Evolutionary conservation across 2,797 vertebrate genomes (phyloP).

Genomic region (Amazona finschi): DNA sequence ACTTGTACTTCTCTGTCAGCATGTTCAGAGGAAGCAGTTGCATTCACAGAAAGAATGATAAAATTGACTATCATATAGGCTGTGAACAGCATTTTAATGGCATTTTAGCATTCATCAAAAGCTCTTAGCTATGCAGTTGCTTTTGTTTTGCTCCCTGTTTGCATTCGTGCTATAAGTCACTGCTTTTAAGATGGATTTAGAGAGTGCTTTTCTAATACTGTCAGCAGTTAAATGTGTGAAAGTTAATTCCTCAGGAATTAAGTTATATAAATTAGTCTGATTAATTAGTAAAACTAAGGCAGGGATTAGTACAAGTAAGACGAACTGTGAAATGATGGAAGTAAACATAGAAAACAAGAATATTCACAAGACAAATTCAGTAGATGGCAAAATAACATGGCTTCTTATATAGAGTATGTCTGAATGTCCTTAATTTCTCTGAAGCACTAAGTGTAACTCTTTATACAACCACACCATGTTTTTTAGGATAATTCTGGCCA

Average conservation of each 20-base stretch:
- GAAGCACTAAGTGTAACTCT: neutral
- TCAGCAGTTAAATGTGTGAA: neutral
- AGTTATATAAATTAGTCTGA: neutral
- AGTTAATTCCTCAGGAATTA: constrained; percentile 6
- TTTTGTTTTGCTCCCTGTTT: constrained; percentile 44
- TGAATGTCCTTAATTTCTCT: neutral
- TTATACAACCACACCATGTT: neutral
- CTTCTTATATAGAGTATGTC: neutral
- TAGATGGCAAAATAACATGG: neutral
- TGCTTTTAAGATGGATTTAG: constrained; percentile 10
- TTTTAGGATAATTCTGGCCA: neutral
- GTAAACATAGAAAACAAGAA: neutral
- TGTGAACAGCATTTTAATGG: constrained; percentile 30
- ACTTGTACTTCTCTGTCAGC: constrained; percentile 30
- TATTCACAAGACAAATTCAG: neutral
- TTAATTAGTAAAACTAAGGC: neutral
- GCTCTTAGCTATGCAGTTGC: constrained; percentile 6
- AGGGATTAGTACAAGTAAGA: neutral
- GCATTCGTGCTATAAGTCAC: neutral
- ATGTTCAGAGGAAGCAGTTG: constrained; percentile 19
- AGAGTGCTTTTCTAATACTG: neutral
- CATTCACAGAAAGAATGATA: constrained; percentile 47
- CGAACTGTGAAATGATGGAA: neutral
- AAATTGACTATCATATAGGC: constrained; percentile 9
- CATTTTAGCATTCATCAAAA: constrained; percentile 34